Conservation (phyloP, 2,888 invertebrate species). For the Oegoconia quadripuncta region DNA sequence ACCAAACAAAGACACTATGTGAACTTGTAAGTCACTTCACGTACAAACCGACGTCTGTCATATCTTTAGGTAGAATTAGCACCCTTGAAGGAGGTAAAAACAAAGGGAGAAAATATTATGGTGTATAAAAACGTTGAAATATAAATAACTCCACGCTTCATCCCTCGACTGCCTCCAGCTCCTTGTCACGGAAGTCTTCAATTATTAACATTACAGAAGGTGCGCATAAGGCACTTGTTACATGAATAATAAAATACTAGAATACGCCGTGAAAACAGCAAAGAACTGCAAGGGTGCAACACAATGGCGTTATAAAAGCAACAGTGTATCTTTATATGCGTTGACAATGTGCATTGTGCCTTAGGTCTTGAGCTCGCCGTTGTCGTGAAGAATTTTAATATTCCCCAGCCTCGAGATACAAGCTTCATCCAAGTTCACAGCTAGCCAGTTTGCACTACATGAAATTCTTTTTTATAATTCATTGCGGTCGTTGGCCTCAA, state of each 20-base stretch:
- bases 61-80: neutral
- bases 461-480: slow-evolving; percentile 51
- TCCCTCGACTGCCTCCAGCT: slow-evolving; percentile 33
- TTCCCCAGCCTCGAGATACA: slow-evolving; percentile 32
- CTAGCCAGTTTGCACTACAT: slow-evolving; percentile 45
- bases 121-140: slow-evolving; percentile 27
- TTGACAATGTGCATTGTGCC: slow-evolving; percentile 74
- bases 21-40: too few relatives aligned
- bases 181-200: slow-evolving; percentile 61
- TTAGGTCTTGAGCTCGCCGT: slow-evolving; percentile 30
- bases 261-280: slow-evolving; percentile 65
- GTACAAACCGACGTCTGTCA: neutral
- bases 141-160: slow-evolving; percentile 33
- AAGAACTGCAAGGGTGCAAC: slow-evolving; percentile 63
- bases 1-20: too few relatives aligned
- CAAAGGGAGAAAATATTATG: slow-evolving; percentile 3
- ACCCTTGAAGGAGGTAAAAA: neutral
- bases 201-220: slow-evolving; percentile 69
- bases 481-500: slow-evolving; percentile 40
- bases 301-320: slow-evolving; percentile 73
- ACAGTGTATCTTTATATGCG: slow-evolving; percentile 71
- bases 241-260: slow-evolving; percentile 72
- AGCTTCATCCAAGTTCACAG: slow-evolving; percentile 43
- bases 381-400: slow-evolving; percentile 40
- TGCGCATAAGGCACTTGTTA: slow-evolving; percentile 62